These are phyloP conservation scores for Tenebrio molitor DNA, from an alignment of 1,140 invertebrate genomes.

Conservation along the genomic window DNA sequence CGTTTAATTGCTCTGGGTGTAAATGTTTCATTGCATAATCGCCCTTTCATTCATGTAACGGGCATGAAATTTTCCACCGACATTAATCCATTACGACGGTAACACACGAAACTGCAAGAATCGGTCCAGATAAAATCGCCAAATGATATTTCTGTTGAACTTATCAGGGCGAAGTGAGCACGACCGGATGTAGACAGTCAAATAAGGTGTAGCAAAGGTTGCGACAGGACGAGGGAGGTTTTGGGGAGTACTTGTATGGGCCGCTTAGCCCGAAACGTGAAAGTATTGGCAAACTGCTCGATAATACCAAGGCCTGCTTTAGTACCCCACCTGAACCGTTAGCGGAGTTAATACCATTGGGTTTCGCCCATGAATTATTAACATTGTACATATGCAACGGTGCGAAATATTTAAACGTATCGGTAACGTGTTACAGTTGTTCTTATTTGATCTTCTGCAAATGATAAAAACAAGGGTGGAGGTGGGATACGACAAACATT, in stretches of 20 bases:
- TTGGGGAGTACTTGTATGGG: constrained; percentile 16
- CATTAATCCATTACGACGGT: constrained; percentile 7
- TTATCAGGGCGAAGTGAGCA: constrained; percentile 28
- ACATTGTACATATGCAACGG: background rate
- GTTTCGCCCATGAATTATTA: constrained; percentile 10
- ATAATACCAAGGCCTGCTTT: constrained; percentile 38
- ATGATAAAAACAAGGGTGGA: too few relatives aligned
- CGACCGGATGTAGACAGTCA: constrained; percentile 33
- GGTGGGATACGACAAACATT: too few relatives aligned
- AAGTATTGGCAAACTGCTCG: constrained; percentile 39
- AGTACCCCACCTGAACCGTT: constrained; percentile 22
- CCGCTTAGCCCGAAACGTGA: constrained; percentile 23
- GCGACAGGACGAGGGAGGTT: constrained; percentile 8
- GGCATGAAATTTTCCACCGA: background rate
- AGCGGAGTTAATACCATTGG: constrained; percentile 17
- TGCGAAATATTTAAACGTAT: too few relatives aligned
- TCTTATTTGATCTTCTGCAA: too few relatives aligned
- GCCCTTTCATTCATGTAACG: background rate
- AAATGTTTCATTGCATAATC: background rate
- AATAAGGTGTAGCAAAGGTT: constrained; percentile 34
- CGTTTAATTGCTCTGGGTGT: background rate
- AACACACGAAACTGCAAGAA: constrained; percentile 20
- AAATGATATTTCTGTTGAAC: constrained; percentile 35
- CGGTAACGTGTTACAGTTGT: too few relatives aligned
- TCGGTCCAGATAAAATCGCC: constrained; percentile 31